Conservation (phyloP, 2,797 vertebrate species). For the Parauchenoglanis ngamensis region DNA sequence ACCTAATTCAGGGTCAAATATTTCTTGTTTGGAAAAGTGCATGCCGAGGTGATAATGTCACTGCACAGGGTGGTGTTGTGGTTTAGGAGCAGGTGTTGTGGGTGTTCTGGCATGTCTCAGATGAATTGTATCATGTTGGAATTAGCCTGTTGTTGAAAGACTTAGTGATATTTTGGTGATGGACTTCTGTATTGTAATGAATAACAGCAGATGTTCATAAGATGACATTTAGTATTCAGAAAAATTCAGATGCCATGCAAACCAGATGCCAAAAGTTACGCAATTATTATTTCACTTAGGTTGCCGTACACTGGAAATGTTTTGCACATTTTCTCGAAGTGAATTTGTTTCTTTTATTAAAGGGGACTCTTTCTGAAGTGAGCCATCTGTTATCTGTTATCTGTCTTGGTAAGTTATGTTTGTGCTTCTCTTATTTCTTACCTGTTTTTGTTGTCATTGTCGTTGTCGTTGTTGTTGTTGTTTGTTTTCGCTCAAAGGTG, state of each 20-base stretch:
- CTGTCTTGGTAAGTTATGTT: constrained; percentile 71
- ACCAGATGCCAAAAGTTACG: background rate
- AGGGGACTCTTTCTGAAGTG: constrained; percentile 69
- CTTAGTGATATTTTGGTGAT: background rate
- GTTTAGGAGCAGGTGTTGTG: constrained; percentile 38
- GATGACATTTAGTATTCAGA: background rate
- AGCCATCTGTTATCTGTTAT: constrained; percentile 63
- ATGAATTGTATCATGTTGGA: constrained; percentile 37
- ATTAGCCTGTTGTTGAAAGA: constrained; percentile 47
- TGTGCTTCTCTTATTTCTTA: constrained; percentile 24
- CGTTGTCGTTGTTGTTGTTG: constrained; percentile 19
- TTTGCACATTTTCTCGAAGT: constrained; percentile 30
- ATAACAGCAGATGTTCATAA: background rate
- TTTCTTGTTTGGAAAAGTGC: constrained; percentile 33
- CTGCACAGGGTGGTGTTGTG: constrained; percentile 36
- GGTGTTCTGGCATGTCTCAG: constrained; percentile 13
- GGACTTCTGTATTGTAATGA: background rate
- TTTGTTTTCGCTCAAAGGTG: constrained; percentile 51
- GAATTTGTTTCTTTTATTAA: constrained; percentile 54
- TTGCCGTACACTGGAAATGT: background rate
- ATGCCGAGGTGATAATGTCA: constrained; percentile 31
- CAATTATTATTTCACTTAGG: background rate
- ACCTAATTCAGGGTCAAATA: constrained; percentile 58
- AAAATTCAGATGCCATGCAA: constrained; percentile 17
- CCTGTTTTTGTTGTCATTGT: background rate